Evolutionary conservation across 2,888 invertebrate species (phyloP).

Genomic region (Pandemis cinnamomeana): DNA sequence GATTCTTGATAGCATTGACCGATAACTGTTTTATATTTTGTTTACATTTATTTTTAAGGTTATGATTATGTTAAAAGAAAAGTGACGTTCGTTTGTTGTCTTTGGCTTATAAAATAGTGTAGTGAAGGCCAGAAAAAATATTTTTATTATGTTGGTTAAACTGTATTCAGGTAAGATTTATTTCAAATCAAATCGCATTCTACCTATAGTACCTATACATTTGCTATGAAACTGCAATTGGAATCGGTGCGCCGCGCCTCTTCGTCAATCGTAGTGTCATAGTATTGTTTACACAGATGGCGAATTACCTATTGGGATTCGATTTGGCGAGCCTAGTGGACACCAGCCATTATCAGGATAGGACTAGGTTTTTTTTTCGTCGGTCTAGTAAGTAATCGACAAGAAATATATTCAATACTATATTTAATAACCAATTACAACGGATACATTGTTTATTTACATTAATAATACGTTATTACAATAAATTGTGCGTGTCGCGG

Average conservation of each 20-base stretch:
- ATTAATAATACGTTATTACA: slow-evolving; percentile 46
- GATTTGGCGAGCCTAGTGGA: no score
- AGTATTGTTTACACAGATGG: no score
- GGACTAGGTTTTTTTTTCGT: no score
- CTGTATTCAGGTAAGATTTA: not conserved
- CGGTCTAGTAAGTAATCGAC: not conserved
- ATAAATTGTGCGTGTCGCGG: slow-evolving; percentile 61
- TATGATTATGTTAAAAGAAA: not conserved
- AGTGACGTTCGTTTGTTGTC: not conserved
- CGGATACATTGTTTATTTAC: slow-evolving; percentile 52
- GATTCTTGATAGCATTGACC: not conserved
- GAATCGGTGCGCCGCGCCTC: no score
- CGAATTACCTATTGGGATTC: no score
- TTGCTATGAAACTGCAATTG: no score
- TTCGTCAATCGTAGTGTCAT: no score
- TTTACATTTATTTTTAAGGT: slow-evolving; percentile 2
- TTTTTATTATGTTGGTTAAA: not conserved
- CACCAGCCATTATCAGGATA: no score
- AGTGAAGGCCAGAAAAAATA: not conserved
- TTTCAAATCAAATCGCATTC: no score
- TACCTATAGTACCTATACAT: no score
- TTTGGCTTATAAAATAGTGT: not conserved
- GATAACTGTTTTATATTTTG: not conserved
- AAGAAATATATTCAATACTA: slow-evolving; percentile 41
- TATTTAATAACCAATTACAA: slow-evolving; percentile 60